These are phyloP conservation scores for Sternotherus odoratus DNA, from an alignment of 2,797 vertebrate species.

Conservation along the genomic window DNA sequence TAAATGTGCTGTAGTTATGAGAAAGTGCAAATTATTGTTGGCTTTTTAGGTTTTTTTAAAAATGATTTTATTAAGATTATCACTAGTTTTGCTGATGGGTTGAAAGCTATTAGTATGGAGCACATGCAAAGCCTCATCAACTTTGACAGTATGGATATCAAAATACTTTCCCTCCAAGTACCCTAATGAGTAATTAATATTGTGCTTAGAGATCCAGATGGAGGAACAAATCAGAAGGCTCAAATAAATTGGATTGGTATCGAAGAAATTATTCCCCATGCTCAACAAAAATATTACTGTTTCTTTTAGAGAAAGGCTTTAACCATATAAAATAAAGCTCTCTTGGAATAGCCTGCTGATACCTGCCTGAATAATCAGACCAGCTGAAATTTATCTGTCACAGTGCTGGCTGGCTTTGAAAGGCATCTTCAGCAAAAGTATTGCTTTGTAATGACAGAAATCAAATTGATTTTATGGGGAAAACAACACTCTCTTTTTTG, in stretches of 20 bases:
- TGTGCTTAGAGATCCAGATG: slow-evolving; percentile 76
- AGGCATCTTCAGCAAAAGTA: slow-evolving; percentile 68
- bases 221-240: slow-evolving; percentile 75
- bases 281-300: slow-evolving; percentile 79
- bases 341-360: slow-evolving; percentile 76
- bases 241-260: slow-evolving; percentile 80
- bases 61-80: slow-evolving; percentile 63
- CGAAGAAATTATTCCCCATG: slow-evolving; percentile 76
- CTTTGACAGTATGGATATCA: slow-evolving; percentile 75
- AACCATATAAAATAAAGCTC: slow-evolving; percentile 75
- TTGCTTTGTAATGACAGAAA: slow-evolving; percentile 75
- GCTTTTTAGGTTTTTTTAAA: slow-evolving; percentile 29
- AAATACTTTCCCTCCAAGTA: slow-evolving; percentile 76
- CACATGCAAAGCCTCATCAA: slow-evolving; percentile 74
- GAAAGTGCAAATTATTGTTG: slow-evolving; percentile 76
- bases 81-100: slow-evolving; percentile 67
- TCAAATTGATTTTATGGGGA: slow-evolving; percentile 59
- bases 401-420: slow-evolving; percentile 63
- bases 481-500: slow-evolving; percentile 59
- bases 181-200: slow-evolving; percentile 83
- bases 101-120: slow-evolving; percentile 67
- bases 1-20: slow-evolving; percentile 72
- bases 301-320: slow-evolving; percentile 77
- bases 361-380: slow-evolving; percentile 77
- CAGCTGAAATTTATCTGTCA: slow-evolving; percentile 73